These are phyloP conservation scores for Nicator chloris DNA, from an alignment of 2,113 vertebrate genomes.

Conservation along the genomic window DNA sequence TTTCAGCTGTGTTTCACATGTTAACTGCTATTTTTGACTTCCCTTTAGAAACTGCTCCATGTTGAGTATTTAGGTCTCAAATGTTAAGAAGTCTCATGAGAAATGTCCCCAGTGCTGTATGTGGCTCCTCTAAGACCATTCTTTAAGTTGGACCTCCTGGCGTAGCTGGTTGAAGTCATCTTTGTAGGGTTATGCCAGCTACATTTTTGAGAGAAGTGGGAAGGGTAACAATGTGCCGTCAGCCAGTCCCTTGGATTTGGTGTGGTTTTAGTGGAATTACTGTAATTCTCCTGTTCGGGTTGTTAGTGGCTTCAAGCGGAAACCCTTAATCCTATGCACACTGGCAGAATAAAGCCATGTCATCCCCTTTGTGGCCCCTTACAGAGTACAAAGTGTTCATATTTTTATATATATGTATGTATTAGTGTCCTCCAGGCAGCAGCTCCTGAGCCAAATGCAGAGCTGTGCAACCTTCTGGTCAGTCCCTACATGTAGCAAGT, in stretches of 20 bases:
- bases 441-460: background rate
- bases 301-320: slow-evolving; percentile 33
- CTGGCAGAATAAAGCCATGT: slow-evolving; percentile 43
- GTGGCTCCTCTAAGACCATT: background rate
- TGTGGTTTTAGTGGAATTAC: slow-evolving; percentile 40
- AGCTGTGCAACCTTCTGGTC: background rate
- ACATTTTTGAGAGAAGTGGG: background rate
- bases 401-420: background rate
- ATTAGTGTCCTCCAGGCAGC: background rate
- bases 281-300: slow-evolving; percentile 41
- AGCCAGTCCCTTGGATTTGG: background rate
- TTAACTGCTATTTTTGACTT: background rate
- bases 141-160: background rate
- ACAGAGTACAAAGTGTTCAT: background rate
- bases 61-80: background rate
- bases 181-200: background rate
- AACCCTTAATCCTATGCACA: slow-evolving; percentile 45
- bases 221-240: background rate
- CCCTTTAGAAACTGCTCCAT: background rate
- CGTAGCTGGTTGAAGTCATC: background rate
- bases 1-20: background rate
- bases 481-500: background rate
- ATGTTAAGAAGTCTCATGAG: background rate
- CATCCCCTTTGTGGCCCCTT: background rate
- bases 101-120: background rate